These are phyloP conservation scores for Taenaris catops DNA, from an alignment of 2,888 invertebrate genomes.

Conservation along the genomic window DNA sequence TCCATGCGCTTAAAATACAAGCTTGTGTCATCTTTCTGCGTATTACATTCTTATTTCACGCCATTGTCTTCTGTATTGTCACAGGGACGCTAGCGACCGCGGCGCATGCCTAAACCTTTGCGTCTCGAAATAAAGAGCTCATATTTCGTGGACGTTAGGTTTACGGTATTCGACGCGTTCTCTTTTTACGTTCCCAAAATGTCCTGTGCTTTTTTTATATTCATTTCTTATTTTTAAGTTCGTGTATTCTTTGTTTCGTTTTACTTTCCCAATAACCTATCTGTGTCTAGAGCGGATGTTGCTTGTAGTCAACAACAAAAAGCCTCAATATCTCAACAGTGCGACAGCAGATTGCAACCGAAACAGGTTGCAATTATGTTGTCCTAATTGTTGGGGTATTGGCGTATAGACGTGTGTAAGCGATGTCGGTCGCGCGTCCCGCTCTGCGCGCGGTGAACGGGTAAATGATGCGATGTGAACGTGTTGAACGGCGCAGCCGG, in stretches of 20 bases:
- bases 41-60: conserved; percentile 18
- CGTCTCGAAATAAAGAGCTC: conserved; percentile 71
- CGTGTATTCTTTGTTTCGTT: no score
- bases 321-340: conserved; percentile 5
- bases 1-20: conserved; percentile 38
- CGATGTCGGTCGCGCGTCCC: no score
- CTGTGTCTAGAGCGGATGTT: no score
- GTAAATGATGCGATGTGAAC: conserved; percentile 68
- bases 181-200: background rate
- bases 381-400: conserved; percentile 3
- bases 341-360: conserved; percentile 1
- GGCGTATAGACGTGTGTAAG: background rate
- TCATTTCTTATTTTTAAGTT: no score
- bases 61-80: conserved; percentile 12
- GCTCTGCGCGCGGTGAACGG: background rate
- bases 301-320: no score
- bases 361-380: conserved; percentile 2
- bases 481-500: conserved; percentile 80
- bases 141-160: conserved; percentile 57
- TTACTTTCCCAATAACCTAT: no score
- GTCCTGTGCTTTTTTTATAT: conserved; percentile 4
- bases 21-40: conserved; percentile 18
- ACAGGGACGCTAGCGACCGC: conserved; percentile 32
- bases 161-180: conserved; percentile 35
- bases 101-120: conserved; percentile 40